Conservation (phyloP, 2,888 invertebrate genomes). For the Rotaria socialis region DNA sequence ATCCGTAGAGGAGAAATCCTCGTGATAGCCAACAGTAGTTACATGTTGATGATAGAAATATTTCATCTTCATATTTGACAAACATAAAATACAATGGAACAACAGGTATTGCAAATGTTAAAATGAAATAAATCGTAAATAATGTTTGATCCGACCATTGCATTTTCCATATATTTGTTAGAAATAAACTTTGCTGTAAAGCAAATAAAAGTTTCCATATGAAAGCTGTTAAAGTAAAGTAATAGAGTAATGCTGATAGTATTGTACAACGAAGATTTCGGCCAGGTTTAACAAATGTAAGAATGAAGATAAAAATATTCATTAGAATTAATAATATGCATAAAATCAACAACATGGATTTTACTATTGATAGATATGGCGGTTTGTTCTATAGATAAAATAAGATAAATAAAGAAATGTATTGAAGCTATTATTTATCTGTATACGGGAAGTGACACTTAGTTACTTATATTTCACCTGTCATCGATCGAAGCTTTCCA, state of each 20-base stretch:
- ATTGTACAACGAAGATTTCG: neutral
- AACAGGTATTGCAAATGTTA: slow-evolving; percentile 16
- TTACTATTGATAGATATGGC: neutral
- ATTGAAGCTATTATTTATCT: no score
- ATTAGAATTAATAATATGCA: slow-evolving; percentile 1
- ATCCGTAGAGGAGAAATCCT: neutral
- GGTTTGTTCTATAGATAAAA: neutral
- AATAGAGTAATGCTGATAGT: neutral
- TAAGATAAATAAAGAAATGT: no score
- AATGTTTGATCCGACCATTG: neutral
- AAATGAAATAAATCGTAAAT: neutral
- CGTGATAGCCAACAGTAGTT: slow-evolving; percentile 17
- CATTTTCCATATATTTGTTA: neutral
- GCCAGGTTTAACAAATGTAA: neutral
- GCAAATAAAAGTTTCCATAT: slow-evolving; percentile 24
- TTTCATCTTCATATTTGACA: neutral
- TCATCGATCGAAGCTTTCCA: no score
- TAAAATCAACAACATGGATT: slow-evolving; percentile 6
- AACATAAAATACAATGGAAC: slow-evolving; percentile 5
- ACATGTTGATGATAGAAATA: slow-evolving; percentile 20
- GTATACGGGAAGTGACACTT: no score
- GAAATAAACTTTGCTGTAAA: slow-evolving; percentile 25
- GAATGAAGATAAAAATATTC: slow-evolving; percentile 22
- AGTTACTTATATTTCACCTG: no score
- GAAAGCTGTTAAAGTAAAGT: slow-evolving; percentile 10